Conservation (phyloP, 1,140 invertebrate genomes). For the Triops longicaudatus region DNA sequence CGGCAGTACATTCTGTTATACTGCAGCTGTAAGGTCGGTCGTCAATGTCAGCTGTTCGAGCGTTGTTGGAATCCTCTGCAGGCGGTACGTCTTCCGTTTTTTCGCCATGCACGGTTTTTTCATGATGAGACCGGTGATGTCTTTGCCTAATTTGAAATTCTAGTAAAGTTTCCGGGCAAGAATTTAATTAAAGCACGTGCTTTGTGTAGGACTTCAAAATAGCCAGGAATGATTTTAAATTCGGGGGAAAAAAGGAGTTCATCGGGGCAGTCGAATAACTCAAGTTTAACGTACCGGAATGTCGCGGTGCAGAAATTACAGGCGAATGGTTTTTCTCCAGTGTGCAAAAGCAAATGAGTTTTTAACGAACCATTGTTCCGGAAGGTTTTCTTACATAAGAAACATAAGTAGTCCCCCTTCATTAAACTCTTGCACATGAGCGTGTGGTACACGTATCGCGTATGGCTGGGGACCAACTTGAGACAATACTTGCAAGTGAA, state of each 20-base stretch:
- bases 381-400: conserved; percentile 26
- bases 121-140: conserved; percentile 27
- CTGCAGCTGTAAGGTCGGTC: conserved; percentile 18
- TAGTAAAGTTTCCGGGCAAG: not conserved
- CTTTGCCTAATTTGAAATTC: conserved; percentile 19
- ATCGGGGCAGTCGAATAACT: not conserved
- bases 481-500: conserved; percentile 29
- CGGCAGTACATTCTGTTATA: conserved; percentile 17
- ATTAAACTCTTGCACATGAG: conserved; percentile 29
- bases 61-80: conserved; percentile 14
- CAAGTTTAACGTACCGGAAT: conserved; percentile 19
- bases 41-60: conserved; percentile 6
- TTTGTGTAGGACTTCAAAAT: not conserved
- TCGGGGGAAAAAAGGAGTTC: not conserved
- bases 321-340: conserved; percentile 27
- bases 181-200: not conserved
- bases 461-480: conserved; percentile 25
- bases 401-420: conserved; percentile 26
- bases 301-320: conserved; percentile 27
- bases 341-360: conserved; percentile 27
- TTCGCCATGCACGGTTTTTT: conserved; percentile 20
- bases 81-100: conserved; percentile 6
- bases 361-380: conserved; percentile 25
- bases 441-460: conserved; percentile 27
- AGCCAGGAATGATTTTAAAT: not conserved